These are phyloP conservation scores for Sarcophaga variegata DNA, from an alignment of 2,888 invertebrate species.

Conservation along the genomic window DNA sequence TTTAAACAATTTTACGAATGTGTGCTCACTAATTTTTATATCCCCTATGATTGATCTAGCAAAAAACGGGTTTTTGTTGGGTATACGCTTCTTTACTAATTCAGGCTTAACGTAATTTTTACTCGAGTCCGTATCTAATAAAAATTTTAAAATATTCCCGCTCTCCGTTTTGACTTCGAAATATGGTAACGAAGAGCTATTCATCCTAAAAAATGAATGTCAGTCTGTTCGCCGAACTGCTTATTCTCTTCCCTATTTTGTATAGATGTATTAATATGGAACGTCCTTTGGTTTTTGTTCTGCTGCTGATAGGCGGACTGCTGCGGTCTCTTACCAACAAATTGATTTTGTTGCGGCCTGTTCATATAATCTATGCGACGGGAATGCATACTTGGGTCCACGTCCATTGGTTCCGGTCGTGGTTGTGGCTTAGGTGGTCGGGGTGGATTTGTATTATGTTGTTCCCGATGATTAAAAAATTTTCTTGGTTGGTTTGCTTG, in stretches of 20 bases:
- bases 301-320: slow-evolving; percentile 13
- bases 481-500: too few species aligned
- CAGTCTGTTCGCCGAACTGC: slow-evolving; percentile 33
- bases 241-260: background rate
- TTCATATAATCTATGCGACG: slow-evolving; percentile 13
- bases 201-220: slow-evolving; percentile 48
- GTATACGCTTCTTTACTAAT: slow-evolving; percentile 40
- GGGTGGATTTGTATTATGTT: background rate
- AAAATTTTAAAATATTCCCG: slow-evolving; percentile 36
- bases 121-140: background rate
- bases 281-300: slow-evolving; percentile 39
- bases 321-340: background rate
- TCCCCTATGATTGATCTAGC: slow-evolving; percentile 38
- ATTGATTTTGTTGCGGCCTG: too few species aligned
- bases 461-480: too few species aligned
- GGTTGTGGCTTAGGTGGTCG: background rate
- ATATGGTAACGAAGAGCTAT: slow-evolving; percentile 51
- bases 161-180: slow-evolving; percentile 50
- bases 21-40: slow-evolving; percentile 39
- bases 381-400: slow-evolving; percentile 13
- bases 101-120: slow-evolving; percentile 37
- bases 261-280: slow-evolving; percentile 36
- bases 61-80: slow-evolving; percentile 36
- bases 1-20: slow-evolving; percentile 46
- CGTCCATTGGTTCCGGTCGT: slow-evolving; percentile 25